Evolutionary conservation across 2,113 vertebrate species (phyloP).

Genomic region (Bubo bubo): DNA sequence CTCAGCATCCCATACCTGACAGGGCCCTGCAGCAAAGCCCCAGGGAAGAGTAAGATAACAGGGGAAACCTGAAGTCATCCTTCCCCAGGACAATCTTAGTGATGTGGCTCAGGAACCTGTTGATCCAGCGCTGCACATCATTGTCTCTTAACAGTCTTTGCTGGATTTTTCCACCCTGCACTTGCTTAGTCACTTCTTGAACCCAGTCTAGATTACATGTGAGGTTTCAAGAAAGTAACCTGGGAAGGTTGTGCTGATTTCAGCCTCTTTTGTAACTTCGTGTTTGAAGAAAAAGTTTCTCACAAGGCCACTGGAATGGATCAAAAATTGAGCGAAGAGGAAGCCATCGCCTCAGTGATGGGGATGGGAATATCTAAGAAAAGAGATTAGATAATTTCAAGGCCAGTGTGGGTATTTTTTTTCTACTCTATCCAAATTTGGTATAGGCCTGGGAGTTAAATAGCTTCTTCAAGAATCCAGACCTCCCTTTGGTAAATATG

Average conservation of each 20-base stretch:
- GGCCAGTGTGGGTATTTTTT: background rate
- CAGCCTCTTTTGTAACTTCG: background rate
- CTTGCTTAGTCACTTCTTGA: background rate
- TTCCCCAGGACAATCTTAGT: background rate
- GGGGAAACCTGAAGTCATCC: background rate
- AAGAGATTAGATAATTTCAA: background rate
- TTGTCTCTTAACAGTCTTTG: background rate
- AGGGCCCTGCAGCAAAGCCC: background rate
- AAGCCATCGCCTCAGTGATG: rapidly evolving
- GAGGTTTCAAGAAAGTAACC: background rate
- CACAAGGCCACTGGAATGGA: background rate
- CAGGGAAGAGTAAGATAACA: background rate
- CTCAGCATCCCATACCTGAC: background rate
- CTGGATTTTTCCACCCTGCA: background rate
- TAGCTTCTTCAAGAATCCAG: background rate
- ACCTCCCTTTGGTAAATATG: background rate
- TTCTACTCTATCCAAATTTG: background rate
- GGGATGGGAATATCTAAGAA: background rate
- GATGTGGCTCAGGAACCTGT: background rate
- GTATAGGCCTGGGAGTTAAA: background rate
- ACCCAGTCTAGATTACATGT: background rate
- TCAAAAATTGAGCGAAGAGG: background rate
- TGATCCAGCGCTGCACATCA: background rate
- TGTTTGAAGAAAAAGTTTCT: background rate
- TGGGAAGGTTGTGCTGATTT: background rate